A percentile compares a stretch with the other conserved stretches of the same genome.
phyloP scores from a whole-genome alignment of 2,888 invertebrate genomes.

The Hirudinaria manillensis region DNA sequence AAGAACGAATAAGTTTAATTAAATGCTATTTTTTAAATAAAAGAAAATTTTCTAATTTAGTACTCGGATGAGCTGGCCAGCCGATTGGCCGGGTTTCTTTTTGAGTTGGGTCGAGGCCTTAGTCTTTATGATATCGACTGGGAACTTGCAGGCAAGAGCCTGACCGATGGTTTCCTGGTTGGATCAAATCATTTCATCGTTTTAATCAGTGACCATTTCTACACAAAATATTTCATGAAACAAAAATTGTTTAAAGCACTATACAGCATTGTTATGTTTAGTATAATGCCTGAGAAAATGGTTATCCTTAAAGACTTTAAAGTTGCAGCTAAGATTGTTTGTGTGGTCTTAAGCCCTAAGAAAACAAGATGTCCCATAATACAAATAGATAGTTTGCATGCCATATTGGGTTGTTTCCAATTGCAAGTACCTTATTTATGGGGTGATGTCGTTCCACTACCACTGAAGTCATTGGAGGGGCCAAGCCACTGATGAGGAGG shows the following conservation, averaged over 20 bases:
- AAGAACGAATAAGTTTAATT: too few relatives aligned
- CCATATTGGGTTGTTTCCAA: not conserved
- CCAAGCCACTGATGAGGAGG: slow-evolving; percentile 37
- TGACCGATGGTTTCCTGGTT: slow-evolving; percentile 50
- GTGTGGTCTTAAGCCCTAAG: too few relatives aligned
- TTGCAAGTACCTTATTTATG: slow-evolving; percentile 45
- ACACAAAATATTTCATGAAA: not conserved
- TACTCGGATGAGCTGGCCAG: not conserved
- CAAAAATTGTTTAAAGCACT: not conserved
- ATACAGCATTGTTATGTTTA: not conserved
- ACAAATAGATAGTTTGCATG: too few relatives aligned
- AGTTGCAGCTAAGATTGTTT: too few relatives aligned
- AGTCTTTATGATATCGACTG: slow-evolving; percentile 22
- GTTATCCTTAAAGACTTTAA: too few relatives aligned
- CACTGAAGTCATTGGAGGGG: slow-evolving; percentile 51
- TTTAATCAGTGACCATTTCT: not conserved
- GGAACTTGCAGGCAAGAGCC: slow-evolving; percentile 47
- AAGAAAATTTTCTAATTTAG: not conserved
- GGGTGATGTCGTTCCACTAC: slow-evolving; percentile 51
- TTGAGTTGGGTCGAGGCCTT: slow-evolving; percentile 36
- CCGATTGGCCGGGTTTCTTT: slow-evolving; percentile 44
- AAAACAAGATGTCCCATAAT: too few relatives aligned
- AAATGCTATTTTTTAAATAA: too few relatives aligned
- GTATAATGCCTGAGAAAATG: too few relatives aligned
- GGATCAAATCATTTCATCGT: slow-evolving; percentile 8